A percentile compares a stretch with the other conserved stretches of the same genome.
phyloP scores from a whole-genome alignment of 2,797 vertebrate genomes.

The Danio albolineatus region DNA sequence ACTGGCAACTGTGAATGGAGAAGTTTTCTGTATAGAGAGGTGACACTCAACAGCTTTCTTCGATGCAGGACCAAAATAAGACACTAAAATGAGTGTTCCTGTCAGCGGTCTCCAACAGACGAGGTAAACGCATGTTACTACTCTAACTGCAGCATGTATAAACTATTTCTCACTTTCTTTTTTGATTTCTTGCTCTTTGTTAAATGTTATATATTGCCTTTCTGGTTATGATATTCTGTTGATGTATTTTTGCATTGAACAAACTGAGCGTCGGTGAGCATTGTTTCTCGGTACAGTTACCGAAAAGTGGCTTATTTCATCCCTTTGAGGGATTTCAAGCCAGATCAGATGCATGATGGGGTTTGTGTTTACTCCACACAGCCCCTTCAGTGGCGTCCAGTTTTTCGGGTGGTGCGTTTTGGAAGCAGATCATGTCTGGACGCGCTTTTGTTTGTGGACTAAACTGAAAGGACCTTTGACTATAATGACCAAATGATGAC shows the following conservation, averaged over 20 bases:
- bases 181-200: constrained; percentile 59
- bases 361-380: constrained; percentile 4
- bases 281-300: constrained; percentile 11
- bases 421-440: constrained; percentile 4
- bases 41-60: constrained; percentile 52
- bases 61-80: constrained; percentile 73
- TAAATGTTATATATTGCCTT: constrained; percentile 64
- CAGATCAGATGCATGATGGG: constrained; percentile 15
- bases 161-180: constrained; percentile 54
- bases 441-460: not conserved
- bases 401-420: constrained; percentile 1
- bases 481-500: constrained; percentile 48
- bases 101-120: constrained; percentile 67
- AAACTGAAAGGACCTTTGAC: constrained; percentile 19
- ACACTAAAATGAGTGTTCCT: constrained; percentile 56
- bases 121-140: constrained; percentile 59
- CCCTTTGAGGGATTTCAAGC: not conserved
- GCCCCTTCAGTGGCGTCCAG: too few species aligned
- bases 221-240: constrained; percentile 63
- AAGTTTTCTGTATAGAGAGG: constrained; percentile 24
- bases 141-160: constrained; percentile 64
- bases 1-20: constrained; percentile 74
- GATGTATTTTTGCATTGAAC: constrained; percentile 49
- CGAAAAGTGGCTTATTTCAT: constrained; percentile 9
- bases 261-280: constrained; percentile 15